Evolutionary conservation across 1,140 invertebrate species (phyloP).

Genomic region (Drosophila saltans): DNA sequence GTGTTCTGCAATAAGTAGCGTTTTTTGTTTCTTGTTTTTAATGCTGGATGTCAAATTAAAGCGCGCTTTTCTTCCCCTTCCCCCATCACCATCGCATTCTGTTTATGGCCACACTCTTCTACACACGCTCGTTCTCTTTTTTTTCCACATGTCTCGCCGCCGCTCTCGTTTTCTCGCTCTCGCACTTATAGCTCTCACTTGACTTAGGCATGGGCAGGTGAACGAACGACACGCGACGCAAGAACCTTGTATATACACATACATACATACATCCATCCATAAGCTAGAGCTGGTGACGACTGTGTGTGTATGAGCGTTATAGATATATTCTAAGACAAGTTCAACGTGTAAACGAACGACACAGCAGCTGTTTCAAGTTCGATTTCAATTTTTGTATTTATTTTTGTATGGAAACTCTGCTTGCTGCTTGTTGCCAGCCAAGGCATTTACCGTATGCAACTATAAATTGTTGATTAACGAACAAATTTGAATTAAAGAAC

Average conservation of each 20-base stretch:
- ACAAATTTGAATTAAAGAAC: conserved; percentile 22
- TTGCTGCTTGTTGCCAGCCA: conserved; percentile 32
- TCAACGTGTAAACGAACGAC: not conserved
- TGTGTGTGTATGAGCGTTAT: conserved; percentile 14
- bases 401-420: not conserved
- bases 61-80: not conserved
- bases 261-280: too few species aligned
- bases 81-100: not conserved
- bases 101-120: conserved; percentile 1
- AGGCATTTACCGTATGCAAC: conserved; percentile 31
- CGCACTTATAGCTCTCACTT: conserved; percentile 7
- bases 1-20: too few species aligned
- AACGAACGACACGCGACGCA: conserved; percentile 57
- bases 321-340: conserved; percentile 51
- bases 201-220: conserved; percentile 40
- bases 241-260: conserved; percentile 31
- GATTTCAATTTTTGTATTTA: conserved; percentile 37
- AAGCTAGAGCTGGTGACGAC: conserved; percentile 1
- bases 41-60: not conserved
- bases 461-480: conserved; percentile 47
- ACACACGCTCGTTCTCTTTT: conserved; percentile 11
- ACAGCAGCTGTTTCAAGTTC: conserved; percentile 53
- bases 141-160: conserved; percentile 15
- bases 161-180: conserved; percentile 5
- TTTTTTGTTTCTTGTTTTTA: too few species aligned